phyloP scores from a whole-genome alignment of 2,888 invertebrate species.

The Pyralis farinalis region DNA sequence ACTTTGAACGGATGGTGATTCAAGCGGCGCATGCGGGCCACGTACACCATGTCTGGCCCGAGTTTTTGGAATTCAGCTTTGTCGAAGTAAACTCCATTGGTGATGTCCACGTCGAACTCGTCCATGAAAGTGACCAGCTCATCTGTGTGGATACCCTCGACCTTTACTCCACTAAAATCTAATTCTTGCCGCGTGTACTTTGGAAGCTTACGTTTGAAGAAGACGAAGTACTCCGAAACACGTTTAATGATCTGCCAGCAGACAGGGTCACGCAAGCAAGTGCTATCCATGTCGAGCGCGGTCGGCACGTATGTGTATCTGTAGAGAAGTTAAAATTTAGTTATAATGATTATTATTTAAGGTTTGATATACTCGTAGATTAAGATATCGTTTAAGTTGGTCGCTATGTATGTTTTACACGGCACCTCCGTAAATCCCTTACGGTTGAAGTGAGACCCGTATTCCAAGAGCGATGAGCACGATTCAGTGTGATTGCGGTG shows the following conservation, averaged over 20 bases:
- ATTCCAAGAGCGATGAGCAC: neutral
- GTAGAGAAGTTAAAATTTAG: slow-evolving; percentile 16
- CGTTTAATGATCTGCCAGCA: slow-evolving; percentile 86
- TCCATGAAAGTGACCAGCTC: slow-evolving; percentile 86
- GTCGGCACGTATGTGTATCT: slow-evolving; percentile 79
- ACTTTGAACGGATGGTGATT: slow-evolving; percentile 85
- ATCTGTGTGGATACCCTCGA: slow-evolving; percentile 83
- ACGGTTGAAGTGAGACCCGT: no score
- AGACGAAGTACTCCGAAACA: slow-evolving; percentile 74
- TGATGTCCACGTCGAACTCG: slow-evolving; percentile 84
- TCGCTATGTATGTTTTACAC: no score
- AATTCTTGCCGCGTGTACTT: slow-evolving; percentile 83
- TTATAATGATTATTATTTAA: no score
- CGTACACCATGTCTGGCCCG: slow-evolving; percentile 63
- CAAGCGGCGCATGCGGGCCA: slow-evolving; percentile 82
- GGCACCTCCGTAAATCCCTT: no score
- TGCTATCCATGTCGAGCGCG: slow-evolving; percentile 82
- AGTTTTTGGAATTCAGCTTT: slow-evolving; percentile 69
- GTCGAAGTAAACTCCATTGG: slow-evolving; percentile 81
- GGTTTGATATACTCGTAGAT: no score
- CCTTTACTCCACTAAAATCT: slow-evolving; percentile 82
- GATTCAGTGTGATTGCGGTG: no score
- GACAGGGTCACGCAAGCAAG: slow-evolving; percentile 86
- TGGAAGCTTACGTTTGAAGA: slow-evolving; percentile 81
- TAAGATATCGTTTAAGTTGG: no score